Evolutionary conservation across 92 coral and sea anemone genomes (phyloP), one percentile per base, ranked within the genome.

Genomic region (Anthopleura xanthogrammica): DNA sequence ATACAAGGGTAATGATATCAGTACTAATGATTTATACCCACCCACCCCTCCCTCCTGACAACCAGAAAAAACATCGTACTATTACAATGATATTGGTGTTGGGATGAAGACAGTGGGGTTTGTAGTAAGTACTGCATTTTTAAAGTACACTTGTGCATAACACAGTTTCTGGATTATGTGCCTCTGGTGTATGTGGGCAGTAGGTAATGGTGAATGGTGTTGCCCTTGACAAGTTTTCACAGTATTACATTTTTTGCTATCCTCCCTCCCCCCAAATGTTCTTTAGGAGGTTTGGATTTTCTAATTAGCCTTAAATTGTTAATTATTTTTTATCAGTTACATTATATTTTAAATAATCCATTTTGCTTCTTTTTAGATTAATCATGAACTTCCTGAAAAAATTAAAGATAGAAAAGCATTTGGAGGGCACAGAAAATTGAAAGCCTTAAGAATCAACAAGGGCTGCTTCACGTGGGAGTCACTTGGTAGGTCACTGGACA

Each of bases 401-500:
- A 90, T 86, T 76, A 94, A 92, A 86, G 90, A 87, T 52, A 88
- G 98, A 78, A 96, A 90, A 94, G 98, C 99, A 22, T 96, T 86
- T 88, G 99, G 99, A 55, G 99, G 99, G 36, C 95, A 93, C 72
- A 87, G 83, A 40, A 96, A 96, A 83, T 65, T 87, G 36, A 96
- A 96, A 83, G 98, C 94, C 62, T 85, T 93, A 24, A 90, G 94
- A 82, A 88, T 88, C 50, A 92, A 92, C 81, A 83, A 86, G 41
- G 99, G 99, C 78, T 83, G 85, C 58, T 96, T 94, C 64, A 82
- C 75, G 22, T 90, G 93, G 88, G 90, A 86, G 42, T 96, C 99
- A 29, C 84, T 89, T 85, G 98, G 99, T 96, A 80, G 11, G 29
- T 5, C 70, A 62, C 29, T 62, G 20, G 5, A 46, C 50, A 5